phyloP scores from a whole-genome alignment of 2,113 vertebrate species.

The Ictalurus punctatus region DNA sequence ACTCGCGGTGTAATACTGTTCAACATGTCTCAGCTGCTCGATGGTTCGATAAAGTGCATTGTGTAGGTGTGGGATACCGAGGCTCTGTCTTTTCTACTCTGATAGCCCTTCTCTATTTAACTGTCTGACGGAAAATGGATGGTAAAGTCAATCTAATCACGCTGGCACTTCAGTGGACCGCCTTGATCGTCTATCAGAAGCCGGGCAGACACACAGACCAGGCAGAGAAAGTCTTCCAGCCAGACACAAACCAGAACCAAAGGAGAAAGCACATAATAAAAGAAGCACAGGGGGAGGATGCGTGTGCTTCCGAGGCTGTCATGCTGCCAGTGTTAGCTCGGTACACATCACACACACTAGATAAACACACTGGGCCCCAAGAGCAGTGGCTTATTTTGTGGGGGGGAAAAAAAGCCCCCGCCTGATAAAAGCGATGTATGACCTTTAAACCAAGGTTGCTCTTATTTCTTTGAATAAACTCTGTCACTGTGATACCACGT shows the following conservation, averaged over 20 bases:
- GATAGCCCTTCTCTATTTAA: conserved; percentile 52
- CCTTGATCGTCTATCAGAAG: conserved; percentile 59
- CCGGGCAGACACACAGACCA: conserved; percentile 32
- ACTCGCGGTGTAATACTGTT: neutral
- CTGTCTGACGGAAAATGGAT: conserved; percentile 54
- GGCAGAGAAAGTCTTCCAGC: conserved; percentile 25
- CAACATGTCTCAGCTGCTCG: neutral
- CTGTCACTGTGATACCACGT: conserved; percentile 23
- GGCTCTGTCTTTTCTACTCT: conserved; percentile 64
- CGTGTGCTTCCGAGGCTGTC: conserved; percentile 43
- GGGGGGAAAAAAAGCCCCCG: neutral
- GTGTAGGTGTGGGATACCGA: conserved; percentile 62
- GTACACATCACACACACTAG: conserved; percentile 55
- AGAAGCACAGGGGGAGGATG: conserved; percentile 46
- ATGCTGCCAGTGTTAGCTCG: conserved; percentile 65
- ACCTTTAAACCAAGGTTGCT: conserved; percentile 52
- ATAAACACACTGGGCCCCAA: conserved; percentile 43
- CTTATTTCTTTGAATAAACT: conserved; percentile 55
- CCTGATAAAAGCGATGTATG: neutral
- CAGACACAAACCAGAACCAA: conserved; percentile 46
- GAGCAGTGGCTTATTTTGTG: neutral
- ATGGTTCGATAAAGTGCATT: neutral
- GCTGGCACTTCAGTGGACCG: conserved; percentile 63
- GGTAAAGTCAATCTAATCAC: conserved; percentile 62
- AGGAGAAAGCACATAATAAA: conserved; percentile 39